Evolutionary conservation across 2,113 vertebrate species (phyloP), one percentile per base, ranked within the genome.

Genomic region (Prochilodus magdalenae): DNA sequence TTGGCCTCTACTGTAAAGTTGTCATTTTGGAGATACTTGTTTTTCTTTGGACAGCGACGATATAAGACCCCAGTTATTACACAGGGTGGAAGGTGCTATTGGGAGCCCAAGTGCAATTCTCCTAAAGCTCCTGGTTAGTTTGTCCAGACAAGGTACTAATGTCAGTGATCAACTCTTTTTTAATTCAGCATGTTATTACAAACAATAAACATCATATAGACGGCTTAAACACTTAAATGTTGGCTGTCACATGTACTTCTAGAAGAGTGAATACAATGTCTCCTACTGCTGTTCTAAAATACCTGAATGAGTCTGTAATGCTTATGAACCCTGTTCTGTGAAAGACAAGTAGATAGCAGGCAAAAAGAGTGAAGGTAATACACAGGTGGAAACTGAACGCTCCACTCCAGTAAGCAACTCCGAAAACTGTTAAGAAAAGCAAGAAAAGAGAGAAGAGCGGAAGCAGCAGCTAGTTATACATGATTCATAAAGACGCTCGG

Each of bases 401-500:
- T 62, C 13, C 11, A 30, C 13, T 60, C 5, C 29, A 78, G 40
- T 59, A 81, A 74, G 51, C n/a, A 63, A 49, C 33, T 20, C 0
- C 8, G 15, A 73, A 80, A 80, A 73, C 22, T 30, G 29, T 26
- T 26, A 71, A 70, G 13, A 36, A 67, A 69, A 44, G 53, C 13
- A 80, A 78, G 66, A 44, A 60, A 1, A 66, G 5, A 59, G 11
- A 73, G 65, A 73, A 73, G 40, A 44, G 87, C 80, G 49, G 44
- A 66, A 69, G 77, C 73, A 72, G 72, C n/a, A 62, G 29, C 30
- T 77, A 78, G 85, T 89, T 86, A 87, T 85, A 83, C 87, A 89
- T 85, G 87, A 92, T 91, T 92, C 89, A 89, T 85, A 84, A 81
- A 79, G 12, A 83, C 47, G 88, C 89, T 89, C 83, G 44, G 78